Conservation (phyloP, 2,113 vertebrate genomes). For the Lepidiolamprologus cunningtoni region DNA sequence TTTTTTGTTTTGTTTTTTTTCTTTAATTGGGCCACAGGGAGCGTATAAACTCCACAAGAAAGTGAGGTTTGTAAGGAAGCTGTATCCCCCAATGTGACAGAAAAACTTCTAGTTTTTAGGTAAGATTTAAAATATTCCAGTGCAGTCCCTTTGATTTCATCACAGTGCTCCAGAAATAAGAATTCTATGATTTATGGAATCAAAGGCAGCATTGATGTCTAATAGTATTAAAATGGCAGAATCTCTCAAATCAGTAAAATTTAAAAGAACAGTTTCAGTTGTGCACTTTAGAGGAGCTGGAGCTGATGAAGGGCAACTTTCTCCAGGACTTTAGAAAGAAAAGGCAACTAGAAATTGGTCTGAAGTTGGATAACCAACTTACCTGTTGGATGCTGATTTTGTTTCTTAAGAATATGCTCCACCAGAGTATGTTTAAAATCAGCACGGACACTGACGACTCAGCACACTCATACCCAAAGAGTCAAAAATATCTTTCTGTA, state of each 20-base stretch:
- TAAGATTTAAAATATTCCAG: neutral
- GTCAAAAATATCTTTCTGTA: neutral
- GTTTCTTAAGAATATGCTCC: neutral
- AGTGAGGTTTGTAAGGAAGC: accelerated
- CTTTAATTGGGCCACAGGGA: neutral
- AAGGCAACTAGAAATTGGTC: neutral
- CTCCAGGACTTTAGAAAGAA: neutral
- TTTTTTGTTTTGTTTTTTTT: accelerated
- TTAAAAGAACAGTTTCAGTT: neutral
- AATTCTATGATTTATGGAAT: neutral
- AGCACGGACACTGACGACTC: neutral
- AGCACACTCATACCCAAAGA: neutral
- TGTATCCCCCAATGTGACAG: neutral
- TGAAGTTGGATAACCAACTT: neutral
- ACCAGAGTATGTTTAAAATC: neutral
- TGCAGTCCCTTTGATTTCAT: neutral
- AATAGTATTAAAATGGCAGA: neutral
- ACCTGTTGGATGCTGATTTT: neutral
- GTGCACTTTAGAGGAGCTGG: neutral
- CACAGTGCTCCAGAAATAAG: neutral
- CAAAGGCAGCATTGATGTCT: neutral
- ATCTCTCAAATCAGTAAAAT: neutral
- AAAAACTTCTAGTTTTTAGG: accelerated
- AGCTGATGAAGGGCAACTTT: neutral
- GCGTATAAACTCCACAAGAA: neutral